Base-by-base conservation (phyloP, 2,797 vertebrate genomes). In the Characodon lateralis region DNA sequence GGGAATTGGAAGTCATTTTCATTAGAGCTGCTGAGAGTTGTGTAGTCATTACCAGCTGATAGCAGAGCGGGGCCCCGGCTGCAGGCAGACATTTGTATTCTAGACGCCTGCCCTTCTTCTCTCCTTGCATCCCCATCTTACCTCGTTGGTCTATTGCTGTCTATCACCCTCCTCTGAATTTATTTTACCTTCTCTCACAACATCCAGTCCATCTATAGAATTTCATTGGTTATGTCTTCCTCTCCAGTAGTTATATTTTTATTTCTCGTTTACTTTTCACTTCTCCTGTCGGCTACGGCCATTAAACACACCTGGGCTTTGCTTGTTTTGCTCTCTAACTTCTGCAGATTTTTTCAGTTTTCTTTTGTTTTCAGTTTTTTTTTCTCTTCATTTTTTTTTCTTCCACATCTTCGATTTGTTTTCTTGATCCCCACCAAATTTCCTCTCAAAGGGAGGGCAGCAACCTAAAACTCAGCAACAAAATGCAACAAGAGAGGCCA, bases 1-100 rank as follows among this genome's bases (percentile, higher is more conserved):
- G 90, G 94, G 94, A 95, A 95, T 94, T 95, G 95, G 93, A 94
- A 94, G 95, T 95, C 91, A 94, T 95, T 95, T 95, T 95, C 94
- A 95, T 95, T 95, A 94, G 92, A 91, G 92, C 89, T 85, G 87
- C 86, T 86, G 90, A 92, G 94, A 92, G 92, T 90, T 91, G 90
- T 91, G 92, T 89, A 94, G 93, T 95, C 94, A 94, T 94, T 95
- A 95, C 93, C 91, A 92, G 92, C 90, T 91, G 91, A 92, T 88
- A 89, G 90, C 88, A 85, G 81, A 73, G 80, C 39, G 63, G 91
- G 85, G 88, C 86, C 83, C 61, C 58, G 87, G 89, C 89, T 90
- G 89, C 85, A 85, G 83, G 88, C 87, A 74, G 85, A 87, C 88
- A 95, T 95, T 95, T 95, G 95, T 95, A 95, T 95, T 94, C 95